Evolutionary conservation across 1,140 invertebrate genomes (phyloP).

Genomic region (Hycleus cichorii): DNA sequence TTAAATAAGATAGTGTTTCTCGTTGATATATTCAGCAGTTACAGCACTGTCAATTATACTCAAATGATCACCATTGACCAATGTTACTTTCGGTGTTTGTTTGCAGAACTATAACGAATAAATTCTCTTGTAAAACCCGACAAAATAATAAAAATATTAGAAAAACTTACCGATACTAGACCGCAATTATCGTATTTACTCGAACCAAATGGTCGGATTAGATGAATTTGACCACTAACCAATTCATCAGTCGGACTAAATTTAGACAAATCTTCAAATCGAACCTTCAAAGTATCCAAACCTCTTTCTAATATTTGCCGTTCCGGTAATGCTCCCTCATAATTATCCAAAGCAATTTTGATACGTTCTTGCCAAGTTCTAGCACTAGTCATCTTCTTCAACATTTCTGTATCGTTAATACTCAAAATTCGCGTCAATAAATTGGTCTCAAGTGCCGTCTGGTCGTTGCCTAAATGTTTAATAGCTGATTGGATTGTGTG

Average conservation of each 20-base stretch:
- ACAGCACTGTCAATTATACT: constrained; percentile 27
- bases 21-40: constrained; percentile 33
- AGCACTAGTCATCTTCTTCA: constrained; percentile 18
- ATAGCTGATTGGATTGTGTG: constrained; percentile 31
- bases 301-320: constrained; percentile 21
- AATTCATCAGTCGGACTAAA: constrained; percentile 24
- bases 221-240: constrained; percentile 26
- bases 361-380: background rate
- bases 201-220: constrained; percentile 32
- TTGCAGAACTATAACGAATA: constrained; percentile 30
- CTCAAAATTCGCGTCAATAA: constrained; percentile 31
- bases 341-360: constrained; percentile 20
- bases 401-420: constrained; percentile 31
- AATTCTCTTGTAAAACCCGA: background rate
- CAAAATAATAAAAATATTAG: background rate
- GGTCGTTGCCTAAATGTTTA: constrained; percentile 29
- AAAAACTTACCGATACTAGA: constrained; percentile 27
- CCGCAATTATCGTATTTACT: constrained; percentile 37
- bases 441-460: constrained; percentile 25
- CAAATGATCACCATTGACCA: constrained; percentile 33
- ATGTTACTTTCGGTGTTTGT: constrained; percentile 22
- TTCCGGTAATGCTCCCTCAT: constrained; percentile 16
- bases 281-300: constrained; percentile 23
- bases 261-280: constrained; percentile 20
- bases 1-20: constrained; percentile 23